Percentiles rank a stretch among this genome's conserved stretches.
These are phyloP conservation scores for Mobula birostris DNA, from an alignment of 2,113 vertebrate species.

Conservation along the genomic window DNA sequence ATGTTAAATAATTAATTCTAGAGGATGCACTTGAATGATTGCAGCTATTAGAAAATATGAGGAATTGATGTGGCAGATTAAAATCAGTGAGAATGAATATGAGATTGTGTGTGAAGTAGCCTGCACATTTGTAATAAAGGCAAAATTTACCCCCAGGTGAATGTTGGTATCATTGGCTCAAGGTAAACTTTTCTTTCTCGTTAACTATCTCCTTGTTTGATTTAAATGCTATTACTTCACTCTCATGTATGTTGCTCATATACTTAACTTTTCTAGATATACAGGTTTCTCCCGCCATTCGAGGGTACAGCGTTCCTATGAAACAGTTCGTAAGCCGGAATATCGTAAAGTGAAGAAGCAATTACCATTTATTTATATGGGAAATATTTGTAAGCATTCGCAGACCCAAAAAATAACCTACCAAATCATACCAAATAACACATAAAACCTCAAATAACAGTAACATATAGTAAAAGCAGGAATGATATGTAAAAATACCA, in stretches of 20 bases:
- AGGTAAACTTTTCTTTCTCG: not conserved
- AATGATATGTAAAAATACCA: no score
- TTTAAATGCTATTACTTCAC: not conserved
- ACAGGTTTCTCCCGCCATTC: no score
- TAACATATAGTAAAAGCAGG: no score
- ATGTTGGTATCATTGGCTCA: not conserved
- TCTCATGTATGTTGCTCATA: not conserved
- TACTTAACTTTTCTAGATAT: not conserved
- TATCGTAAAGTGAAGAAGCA: no score
- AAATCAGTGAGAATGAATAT: not conserved
- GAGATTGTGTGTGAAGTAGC: not conserved
- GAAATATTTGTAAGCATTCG: no score
- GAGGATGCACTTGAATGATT: not conserved
- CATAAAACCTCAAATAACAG: no score
- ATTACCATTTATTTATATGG: no score
- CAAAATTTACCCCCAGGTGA: not conserved
- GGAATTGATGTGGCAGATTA: not conserved
- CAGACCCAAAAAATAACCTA: no score
- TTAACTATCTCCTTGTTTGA: not conserved
- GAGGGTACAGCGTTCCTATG: no score
- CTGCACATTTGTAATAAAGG: not conserved
- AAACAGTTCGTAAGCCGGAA: no score
- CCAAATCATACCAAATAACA: no score
- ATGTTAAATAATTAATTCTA: not conserved
- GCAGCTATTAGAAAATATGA: not conserved